phyloP scores from a whole-genome alignment of 2,888 invertebrate species.

The Nipponacmea schrenckii region DNA sequence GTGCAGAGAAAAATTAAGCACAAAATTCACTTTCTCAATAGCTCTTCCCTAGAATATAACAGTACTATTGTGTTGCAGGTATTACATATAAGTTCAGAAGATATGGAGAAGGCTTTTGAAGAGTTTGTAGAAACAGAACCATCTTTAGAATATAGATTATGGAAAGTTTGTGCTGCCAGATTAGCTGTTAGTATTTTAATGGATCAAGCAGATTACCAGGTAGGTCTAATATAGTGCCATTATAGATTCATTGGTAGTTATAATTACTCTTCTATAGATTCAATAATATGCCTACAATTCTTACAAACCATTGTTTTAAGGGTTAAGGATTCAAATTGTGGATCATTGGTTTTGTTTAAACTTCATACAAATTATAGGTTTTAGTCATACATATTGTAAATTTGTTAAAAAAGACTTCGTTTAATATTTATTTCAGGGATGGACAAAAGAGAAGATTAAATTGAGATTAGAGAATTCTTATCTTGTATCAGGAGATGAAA shows the following conservation, averaged over 20 bases:
- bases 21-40: too few relatives aligned
- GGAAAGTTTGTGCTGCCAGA: constrained; percentile 75
- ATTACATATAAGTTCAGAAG: constrained; percentile 59
- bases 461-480: constrained; percentile 73
- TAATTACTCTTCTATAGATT: too few relatives aligned
- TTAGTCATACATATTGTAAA: too few relatives aligned
- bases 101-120: constrained; percentile 57
- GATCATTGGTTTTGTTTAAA: too few relatives aligned
- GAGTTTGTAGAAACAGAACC: constrained; percentile 68
- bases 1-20: too few relatives aligned
- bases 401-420: too few relatives aligned
- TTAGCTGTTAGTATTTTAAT: constrained; percentile 72
- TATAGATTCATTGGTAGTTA: neutral
- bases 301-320: too few relatives aligned
- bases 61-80: constrained; percentile 48
- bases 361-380: too few relatives aligned
- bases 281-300: too few relatives aligned
- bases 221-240: constrained; percentile 35
- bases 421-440: constrained; percentile 69
- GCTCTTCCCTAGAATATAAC: too few relatives aligned
- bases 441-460: constrained; percentile 72
- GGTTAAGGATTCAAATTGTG: too few relatives aligned
- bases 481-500: constrained; percentile 68
- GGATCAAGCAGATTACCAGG: constrained; percentile 70
- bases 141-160: constrained; percentile 74